phyloP scores from a whole-genome alignment of 2,888 invertebrate species.

The Liopterus haemorrhoidalis region DNA sequence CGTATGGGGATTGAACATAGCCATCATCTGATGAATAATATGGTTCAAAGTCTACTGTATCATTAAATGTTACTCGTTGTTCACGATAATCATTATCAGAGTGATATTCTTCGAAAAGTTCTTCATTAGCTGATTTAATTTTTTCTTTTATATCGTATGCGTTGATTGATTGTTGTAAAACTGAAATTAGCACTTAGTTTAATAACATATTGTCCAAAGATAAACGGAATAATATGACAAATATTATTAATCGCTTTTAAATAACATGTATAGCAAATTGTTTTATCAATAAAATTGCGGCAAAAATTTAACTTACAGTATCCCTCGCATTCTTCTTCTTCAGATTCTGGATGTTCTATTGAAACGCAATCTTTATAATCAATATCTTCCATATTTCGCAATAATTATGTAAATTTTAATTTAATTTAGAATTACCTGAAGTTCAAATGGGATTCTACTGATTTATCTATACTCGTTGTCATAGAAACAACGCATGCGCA shows the following conservation, averaged over 20 bases:
- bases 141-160: conserved; percentile 53
- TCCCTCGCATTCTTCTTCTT: conserved; percentile 35
- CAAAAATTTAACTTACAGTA: conserved; percentile 34
- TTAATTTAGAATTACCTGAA: no score
- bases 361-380: background rate
- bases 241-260: background rate
- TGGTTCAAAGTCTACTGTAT: conserved; percentile 50
- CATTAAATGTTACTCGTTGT: conserved; percentile 48
- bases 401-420: no score
- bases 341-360: conserved; percentile 14
- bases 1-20: conserved; percentile 29
- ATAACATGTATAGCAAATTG: conserved; percentile 8
- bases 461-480: no score
- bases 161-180: conserved; percentile 47
- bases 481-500: no score
- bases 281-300: conserved; percentile 19
- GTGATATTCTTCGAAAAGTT: conserved; percentile 42
- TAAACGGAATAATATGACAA: no score
- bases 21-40: conserved; percentile 43
- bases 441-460: no score
- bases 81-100: conserved; percentile 27
- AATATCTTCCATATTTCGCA: no score
- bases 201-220: conserved; percentile 6
- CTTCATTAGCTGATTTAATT: conserved; percentile 50
- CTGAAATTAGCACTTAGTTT: no score